phyloP scores from a whole-genome alignment of 2,113 vertebrate species.

The Apteryx owenii region DNA sequence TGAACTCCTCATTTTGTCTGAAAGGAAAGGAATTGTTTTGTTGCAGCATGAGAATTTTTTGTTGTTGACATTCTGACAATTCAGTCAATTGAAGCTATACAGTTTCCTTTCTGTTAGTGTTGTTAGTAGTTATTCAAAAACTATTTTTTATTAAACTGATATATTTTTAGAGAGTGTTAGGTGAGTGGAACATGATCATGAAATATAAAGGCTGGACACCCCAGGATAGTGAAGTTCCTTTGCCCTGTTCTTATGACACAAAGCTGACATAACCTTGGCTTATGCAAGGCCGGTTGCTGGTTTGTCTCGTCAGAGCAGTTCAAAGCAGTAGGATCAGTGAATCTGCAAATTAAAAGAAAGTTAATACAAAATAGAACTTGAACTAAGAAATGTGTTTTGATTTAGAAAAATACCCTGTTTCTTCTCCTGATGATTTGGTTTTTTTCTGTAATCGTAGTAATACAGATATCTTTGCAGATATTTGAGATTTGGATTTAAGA shows the following conservation, averaged over 20 bases:
- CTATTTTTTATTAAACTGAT: neutral
- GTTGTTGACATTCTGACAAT: neutral
- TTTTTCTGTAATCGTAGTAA: neutral
- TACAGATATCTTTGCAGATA: too few relatives aligned
- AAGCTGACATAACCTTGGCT: neutral
- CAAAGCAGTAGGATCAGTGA: neutral
- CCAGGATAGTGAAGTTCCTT: neutral
- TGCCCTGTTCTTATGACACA: neutral
- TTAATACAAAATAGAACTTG: neutral
- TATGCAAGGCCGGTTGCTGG: rapidly evolving
- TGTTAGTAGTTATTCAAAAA: neutral
- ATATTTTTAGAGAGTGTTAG: neutral
- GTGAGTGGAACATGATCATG: neutral
- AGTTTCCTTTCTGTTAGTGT: neutral
- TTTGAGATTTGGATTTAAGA: neutral
- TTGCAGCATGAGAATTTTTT: neutral
- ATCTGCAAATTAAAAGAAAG: neutral
- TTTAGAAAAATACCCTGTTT: neutral
- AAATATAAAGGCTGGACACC: neutral
- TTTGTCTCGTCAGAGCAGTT: neutral
- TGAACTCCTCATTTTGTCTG: neutral
- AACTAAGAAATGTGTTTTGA: neutral
- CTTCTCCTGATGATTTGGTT: neutral
- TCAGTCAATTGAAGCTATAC: neutral
- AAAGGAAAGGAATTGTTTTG: neutral